These are phyloP conservation scores for Plecturocebus donacophilus DNA, from an alignment of 2,113 vertebrate genomes.

Conservation along the genomic window DNA sequence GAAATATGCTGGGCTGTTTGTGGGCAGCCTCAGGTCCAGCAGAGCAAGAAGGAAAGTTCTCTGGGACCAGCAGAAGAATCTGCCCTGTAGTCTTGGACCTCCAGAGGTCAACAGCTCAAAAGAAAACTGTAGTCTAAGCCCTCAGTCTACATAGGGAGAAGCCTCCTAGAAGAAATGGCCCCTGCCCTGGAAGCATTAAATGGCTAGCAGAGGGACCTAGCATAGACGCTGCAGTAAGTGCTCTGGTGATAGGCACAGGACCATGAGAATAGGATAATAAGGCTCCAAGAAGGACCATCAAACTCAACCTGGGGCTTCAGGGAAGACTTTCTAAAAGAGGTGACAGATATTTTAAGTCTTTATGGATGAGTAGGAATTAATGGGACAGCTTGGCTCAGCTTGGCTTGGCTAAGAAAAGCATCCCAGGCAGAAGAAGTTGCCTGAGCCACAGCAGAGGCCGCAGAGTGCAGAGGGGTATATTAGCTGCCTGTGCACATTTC, in stretches of 20 bases:
- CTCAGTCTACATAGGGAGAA: rapidly evolving
- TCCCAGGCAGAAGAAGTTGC: not conserved
- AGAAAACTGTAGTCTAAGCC: not conserved
- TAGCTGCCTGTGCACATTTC: not conserved
- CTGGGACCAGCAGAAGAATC: not conserved
- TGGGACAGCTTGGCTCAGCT: not conserved
- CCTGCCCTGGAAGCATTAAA: not conserved
- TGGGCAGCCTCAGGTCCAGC: not conserved
- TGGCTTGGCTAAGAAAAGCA: not conserved
- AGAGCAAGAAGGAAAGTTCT: too few relatives aligned
- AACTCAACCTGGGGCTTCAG: not conserved
- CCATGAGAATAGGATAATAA: too few relatives aligned
- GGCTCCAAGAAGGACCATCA: not conserved
- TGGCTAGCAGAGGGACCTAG: not conserved
- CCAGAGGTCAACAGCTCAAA: too few relatives aligned
- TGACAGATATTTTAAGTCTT: not conserved
- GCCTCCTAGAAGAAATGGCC: not conserved
- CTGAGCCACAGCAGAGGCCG: not conserved
- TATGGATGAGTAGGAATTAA: not conserved
- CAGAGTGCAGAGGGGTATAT: not conserved
- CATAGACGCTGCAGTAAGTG: too few relatives aligned
- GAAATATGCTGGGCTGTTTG: not conserved
- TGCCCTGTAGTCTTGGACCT: not conserved
- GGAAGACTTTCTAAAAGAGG: not conserved
- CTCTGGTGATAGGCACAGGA: not conserved